Evolutionary conservation across 2,888 invertebrate species (phyloP), one percentile per base, ranked within the genome.

Genomic region (Sarcophaga variegata): DNA sequence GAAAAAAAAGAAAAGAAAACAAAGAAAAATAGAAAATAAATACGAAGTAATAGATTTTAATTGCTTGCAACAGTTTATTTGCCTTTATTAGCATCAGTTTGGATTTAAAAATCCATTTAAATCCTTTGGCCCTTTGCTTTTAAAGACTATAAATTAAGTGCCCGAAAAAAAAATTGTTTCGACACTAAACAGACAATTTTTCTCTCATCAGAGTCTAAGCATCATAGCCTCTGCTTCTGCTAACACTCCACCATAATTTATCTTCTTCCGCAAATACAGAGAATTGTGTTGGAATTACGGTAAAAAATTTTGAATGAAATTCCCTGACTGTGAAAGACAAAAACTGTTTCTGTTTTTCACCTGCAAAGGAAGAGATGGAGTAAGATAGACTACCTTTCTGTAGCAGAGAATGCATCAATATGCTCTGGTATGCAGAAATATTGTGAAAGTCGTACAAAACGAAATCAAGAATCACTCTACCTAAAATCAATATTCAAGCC

Each of bases 81-180:
- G 1, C 47, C 4, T 22, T 22, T 49, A 47, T 49, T 12, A 12
- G 5, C 12, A 4, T 69, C 4, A 37, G 8, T 37, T 37, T 37
- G 37, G 10, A 37, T 37, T 37, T 37, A 37, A 37, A 37, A 37
- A 37, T 8, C 37, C 8, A 37, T 37, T 37, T 8, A 37, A 37
- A 37, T 37, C 37, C 8, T 37, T 37, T 2, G 8, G 17, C 54
- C n/a, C 3, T 75, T 47, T 14, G 63, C 54, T 54, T 76, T 37
- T 70, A 76, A 69, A 54, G 49, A 49, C 63, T 59, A 71, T 82
- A 77, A 71, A 77, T 77, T 82, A 77, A 76, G 66, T 60, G 25
- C 37, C 25, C 12, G 54, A 76, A 74, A 70, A 63, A 20, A 69
- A 37, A 27, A 11, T 37, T 14, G 8, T 37, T 37, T 37, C 37